Evolutionary conservation across 2,888 invertebrate genomes (phyloP).

Genomic region (Hypena proboscidalis): DNA sequence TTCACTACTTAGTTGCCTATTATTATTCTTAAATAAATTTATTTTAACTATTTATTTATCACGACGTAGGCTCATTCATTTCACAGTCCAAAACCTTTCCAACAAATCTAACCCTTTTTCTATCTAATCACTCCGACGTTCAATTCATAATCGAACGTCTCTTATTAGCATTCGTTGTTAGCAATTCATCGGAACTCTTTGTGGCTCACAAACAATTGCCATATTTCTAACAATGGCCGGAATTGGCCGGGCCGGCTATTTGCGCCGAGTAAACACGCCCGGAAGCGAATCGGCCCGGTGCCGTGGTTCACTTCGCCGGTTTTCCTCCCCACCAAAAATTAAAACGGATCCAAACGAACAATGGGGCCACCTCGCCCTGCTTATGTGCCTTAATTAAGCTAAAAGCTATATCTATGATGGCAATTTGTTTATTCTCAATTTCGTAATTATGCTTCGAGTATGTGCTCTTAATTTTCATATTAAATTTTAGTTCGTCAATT

Average conservation of each 20-base stretch:
- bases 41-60: too few relatives aligned
- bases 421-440: slow-evolving; percentile 6
- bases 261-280: slow-evolving; percentile 53
- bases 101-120: too few relatives aligned
- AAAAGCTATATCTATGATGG: slow-evolving; percentile 12
- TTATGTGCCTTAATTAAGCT: slow-evolving; percentile 24
- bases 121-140: too few relatives aligned
- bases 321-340: slow-evolving; percentile 56
- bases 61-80: too few relatives aligned
- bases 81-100: too few relatives aligned
- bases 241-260: slow-evolving; percentile 54
- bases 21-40: too few relatives aligned
- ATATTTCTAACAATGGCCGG: slow-evolving; percentile 67
- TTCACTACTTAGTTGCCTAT: too few relatives aligned
- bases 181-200: slow-evolving; percentile 37
- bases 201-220: slow-evolving; percentile 58
- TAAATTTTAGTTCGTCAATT: slow-evolving; percentile 11
- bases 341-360: slow-evolving; percentile 52
- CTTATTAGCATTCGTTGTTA: slow-evolving; percentile 43
- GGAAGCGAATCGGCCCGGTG: slow-evolving; percentile 41
- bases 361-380: slow-evolving; percentile 33
- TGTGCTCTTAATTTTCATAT: background rate
- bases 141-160: slow-evolving; percentile 22
- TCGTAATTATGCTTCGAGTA: background rate
- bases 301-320: slow-evolving; percentile 56